Evolutionary conservation across 2,888 invertebrate species (phyloP).

Genomic region (Amphipyra berbera): DNA sequence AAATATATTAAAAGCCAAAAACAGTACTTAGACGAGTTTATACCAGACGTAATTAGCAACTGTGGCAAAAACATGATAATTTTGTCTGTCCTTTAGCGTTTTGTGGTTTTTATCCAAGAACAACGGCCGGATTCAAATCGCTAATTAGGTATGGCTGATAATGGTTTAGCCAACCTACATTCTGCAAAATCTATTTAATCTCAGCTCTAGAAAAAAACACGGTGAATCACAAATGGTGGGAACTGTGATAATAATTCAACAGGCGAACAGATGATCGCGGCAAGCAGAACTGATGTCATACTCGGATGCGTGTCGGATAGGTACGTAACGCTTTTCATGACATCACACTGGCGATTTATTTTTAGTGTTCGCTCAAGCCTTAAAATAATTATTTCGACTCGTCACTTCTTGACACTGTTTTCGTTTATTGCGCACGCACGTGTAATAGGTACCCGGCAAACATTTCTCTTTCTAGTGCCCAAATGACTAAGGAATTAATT

Average conservation of each 20-base stretch:
- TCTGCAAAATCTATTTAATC: conserved; percentile 52
- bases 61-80: conserved; percentile 14
- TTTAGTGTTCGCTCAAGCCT: conserved; percentile 82
- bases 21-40: conserved; percentile 10
- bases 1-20: conserved; percentile 10
- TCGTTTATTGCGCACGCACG: conserved; percentile 68
- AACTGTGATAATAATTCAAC: conserved; percentile 77
- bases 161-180: conserved; percentile 48
- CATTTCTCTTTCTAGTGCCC: conserved; percentile 41
- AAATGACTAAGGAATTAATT: conserved; percentile 32
- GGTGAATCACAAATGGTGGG: conserved; percentile 68
- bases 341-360: conserved; percentile 85
- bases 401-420: conserved; percentile 71
- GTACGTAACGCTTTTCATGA: conserved; percentile 86
- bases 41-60: conserved; percentile 22
- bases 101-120: conserved; percentile 50
- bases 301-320: conserved; percentile 76
- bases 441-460: conserved; percentile 35
- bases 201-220: conserved; percentile 58
- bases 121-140: conserved; percentile 34
- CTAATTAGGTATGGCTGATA: conserved; percentile 46
- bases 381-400: conserved; percentile 82
- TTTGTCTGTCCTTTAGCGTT: conserved; percentile 25
- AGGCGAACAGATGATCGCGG: conserved; percentile 76
- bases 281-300: conserved; percentile 84